Base-by-base conservation (phyloP, 2,797 vertebrate genomes). In the Leuciscus waleckii region DNA sequence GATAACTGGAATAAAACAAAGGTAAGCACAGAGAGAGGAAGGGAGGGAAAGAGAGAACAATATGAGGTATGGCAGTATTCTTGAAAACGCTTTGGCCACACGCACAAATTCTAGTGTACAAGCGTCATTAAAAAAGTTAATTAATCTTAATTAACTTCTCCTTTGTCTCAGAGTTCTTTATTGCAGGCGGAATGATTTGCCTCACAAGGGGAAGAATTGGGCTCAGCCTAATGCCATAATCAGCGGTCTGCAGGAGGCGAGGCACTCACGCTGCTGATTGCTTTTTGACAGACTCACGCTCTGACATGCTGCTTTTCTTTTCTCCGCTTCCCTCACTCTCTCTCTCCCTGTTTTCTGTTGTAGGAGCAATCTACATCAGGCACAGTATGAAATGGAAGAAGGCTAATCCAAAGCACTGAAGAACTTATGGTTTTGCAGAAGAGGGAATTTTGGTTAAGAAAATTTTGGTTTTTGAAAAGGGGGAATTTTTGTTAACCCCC, bases 111-210 rank as follows among this genome's bases (percentile, higher is more conserved):
- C 74, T 85, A 86, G 87, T 86, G 89, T 86, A 86, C 82, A 81
- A 77, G 86, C 87, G 39, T 88, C 89, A 90, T 90, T 88, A 91
- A 91, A 92, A 84, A 90, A 91, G 85, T 90, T 89, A 90, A 92
- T 92, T 91, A 91, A 91, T 92, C 91, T 91, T 91, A 91, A 92
- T 91, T 92, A 91, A 92, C 89, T 91, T 92, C 89, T 90, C 89
- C 89, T 91, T 92, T 91, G 88, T 92, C 88, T 91, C 88, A 89
- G 81, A 88, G 87, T 90, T 91, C 90, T 91, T 91, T 91, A 90
- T 89, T 89, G 91, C 89, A 87, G 87, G 85, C 81, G 74, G 89
- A 89, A 90, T 90, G 87, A 90, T 91, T 91, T 90, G 87, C 89
- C 89, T 90, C 90, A 91, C 91, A 91, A 90, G 91, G 87, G 91